Evolutionary conservation across 2,113 vertebrate genomes (phyloP), one percentile per base, ranked within the genome.

Genomic region (Centropus unirufus): DNA sequence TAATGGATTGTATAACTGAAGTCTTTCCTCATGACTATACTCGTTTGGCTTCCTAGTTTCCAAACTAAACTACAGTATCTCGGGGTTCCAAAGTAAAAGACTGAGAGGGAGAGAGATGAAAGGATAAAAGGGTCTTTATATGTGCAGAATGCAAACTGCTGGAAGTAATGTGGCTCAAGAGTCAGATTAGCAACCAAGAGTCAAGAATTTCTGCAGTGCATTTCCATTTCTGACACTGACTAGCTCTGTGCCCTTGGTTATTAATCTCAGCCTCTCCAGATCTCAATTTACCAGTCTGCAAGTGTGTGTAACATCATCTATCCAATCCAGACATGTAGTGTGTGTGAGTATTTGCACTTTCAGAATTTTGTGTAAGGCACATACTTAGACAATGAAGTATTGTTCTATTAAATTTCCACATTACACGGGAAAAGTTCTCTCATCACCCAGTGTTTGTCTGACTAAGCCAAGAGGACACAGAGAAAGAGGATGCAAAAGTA

Each of bases 1-100:
- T 98, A 98, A 98, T 98, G 97, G 97, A 98, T 98, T 98, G 98
- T 98, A 98, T 98, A 98, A 98, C 98, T 98, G 98, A 98, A 98
- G 98, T 97, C 98, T 98, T 98, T 98, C 98, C 98, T 98, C 95
- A 97, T 98, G 97, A 98, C 98, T 98, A 98, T 98, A 98, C 97
- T 97, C 97, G 97, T 98, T 98, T 98, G 97, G 98, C 98, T 98
- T 98, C 97, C 97, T 92, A 97, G 95, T 98, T 98, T 97, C 97
- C 95, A 98, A 97, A 98, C 96, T 98, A 97, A 98, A 96, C 97
- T 97, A 98, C 94, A 96, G 97, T 97, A 97, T 98, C 97, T 94
- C 83, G 14, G 94, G 97, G 93, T 96, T 97, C 96, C 97, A 98
- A 97, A 98, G 97, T 87, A 93, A 87, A 70, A 42, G 9, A 69